Evolutionary conservation across 2,113 vertebrate genomes (phyloP).

Genomic region (Sclerurus mexicanus): DNA sequence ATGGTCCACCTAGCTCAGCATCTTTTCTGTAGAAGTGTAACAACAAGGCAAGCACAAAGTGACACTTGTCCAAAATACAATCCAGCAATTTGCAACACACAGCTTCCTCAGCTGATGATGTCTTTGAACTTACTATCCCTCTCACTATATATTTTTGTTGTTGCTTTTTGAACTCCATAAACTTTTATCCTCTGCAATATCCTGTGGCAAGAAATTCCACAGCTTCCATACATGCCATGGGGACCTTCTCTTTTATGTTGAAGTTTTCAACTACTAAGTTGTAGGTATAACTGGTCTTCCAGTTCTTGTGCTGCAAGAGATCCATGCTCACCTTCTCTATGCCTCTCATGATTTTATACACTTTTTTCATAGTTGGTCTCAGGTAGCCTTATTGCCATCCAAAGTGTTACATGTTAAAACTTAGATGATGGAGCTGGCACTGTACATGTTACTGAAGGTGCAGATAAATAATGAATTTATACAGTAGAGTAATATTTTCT

Average conservation of each 20-base stretch:
- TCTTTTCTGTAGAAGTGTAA: neutral
- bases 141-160: neutral
- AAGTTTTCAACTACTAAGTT: neutral
- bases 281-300: neutral
- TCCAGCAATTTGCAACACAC: neutral
- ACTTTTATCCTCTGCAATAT: conserved; percentile 12
- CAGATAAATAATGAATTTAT: neutral
- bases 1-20: neutral
- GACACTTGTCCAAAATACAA: neutral
- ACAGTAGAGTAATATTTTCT: neutral
- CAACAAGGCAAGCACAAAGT: neutral
- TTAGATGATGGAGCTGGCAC: neutral
- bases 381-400: neutral
- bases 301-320: neutral
- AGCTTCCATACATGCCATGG: neutral
- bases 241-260: neutral
- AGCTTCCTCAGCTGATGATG: neutral
- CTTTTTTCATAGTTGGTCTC: neutral
- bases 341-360: neutral
- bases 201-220: neutral
- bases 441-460: neutral
- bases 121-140: neutral
- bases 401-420: neutral
- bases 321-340: neutral
- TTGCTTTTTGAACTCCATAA: conserved; percentile 7